Conservation (phyloP, 2,888 invertebrate genomes). For the Craniophora ligustri region DNA sequence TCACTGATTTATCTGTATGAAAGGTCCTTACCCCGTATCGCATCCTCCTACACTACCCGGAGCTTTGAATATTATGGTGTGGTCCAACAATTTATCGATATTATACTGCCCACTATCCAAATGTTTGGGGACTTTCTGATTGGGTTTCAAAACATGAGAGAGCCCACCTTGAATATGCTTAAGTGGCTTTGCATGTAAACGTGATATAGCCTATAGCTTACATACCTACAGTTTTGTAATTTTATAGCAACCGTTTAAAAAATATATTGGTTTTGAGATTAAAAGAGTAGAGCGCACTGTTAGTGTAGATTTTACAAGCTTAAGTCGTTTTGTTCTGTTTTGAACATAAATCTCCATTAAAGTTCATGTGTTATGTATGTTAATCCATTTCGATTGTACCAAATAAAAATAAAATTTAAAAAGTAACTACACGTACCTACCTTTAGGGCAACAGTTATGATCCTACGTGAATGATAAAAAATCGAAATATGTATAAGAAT, state of each 20-base stretch:
- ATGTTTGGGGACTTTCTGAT: constrained; percentile 61
- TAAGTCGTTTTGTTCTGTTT: too few relatives aligned
- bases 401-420: too few relatives aligned
- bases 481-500: too few relatives aligned
- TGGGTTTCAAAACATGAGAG: constrained; percentile 60
- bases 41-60: constrained; percentile 56
- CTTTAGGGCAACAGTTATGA: too few relatives aligned
- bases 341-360: too few relatives aligned
- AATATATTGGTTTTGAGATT: too few relatives aligned
- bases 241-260: neutral
- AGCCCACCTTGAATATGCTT: constrained; percentile 37
- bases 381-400: too few relatives aligned
- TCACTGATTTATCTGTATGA: constrained; percentile 16
- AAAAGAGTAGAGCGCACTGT: too few relatives aligned
- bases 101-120: constrained; percentile 60
- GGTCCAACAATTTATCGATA: constrained; percentile 74
- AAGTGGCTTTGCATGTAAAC: constrained; percentile 61
- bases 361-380: too few relatives aligned
- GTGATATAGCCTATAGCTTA: constrained; percentile 3
- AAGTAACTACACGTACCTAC: too few relatives aligned
- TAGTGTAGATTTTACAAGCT: too few relatives aligned
- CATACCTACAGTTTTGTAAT: neutral
- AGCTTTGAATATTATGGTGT: constrained; percentile 64
- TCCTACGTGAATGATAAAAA: too few relatives aligned
- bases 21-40: constrained; percentile 39